These are phyloP conservation scores for Sminthurinus aureus DNA, from an alignment of 2,888 invertebrate species.

Conservation along the genomic window DNA sequence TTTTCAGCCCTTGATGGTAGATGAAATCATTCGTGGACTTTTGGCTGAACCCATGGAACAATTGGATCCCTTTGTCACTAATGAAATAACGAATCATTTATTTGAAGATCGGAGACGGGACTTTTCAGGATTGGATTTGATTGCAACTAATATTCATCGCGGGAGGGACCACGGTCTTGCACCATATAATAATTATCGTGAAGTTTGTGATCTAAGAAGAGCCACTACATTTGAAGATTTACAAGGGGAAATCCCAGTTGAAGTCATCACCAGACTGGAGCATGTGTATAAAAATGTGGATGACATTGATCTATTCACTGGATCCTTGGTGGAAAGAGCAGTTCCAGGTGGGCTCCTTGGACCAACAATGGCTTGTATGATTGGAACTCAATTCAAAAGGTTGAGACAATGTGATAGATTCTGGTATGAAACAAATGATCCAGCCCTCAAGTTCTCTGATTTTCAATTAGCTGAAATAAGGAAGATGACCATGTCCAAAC, in stretches of 20 bases:
- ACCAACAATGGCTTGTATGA: constrained; percentile 90
- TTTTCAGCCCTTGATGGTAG: constrained; percentile 75
- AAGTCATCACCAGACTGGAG: constrained; percentile 64
- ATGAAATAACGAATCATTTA: constrained; percentile 92
- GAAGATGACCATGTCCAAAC: constrained; percentile 82
- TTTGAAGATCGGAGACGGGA: constrained; percentile 89
- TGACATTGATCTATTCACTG: constrained; percentile 95
- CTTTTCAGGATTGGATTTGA: constrained; percentile 90
- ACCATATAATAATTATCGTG: constrained; percentile 89
- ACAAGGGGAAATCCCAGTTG: constrained; percentile 83
- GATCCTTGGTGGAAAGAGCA: constrained; percentile 88
- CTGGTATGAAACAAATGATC: constrained; percentile 90
- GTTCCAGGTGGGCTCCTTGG: constrained; percentile 91
- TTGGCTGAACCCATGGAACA: constrained; percentile 92
- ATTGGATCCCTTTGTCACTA: constrained; percentile 90
- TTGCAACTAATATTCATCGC: constrained; percentile 89
- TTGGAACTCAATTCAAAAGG: constrained; percentile 92
- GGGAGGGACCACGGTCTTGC: constrained; percentile 67
- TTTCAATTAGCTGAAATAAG: constrained; percentile 87
- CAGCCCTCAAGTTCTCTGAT: constrained; percentile 80
- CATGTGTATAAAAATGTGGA: constrained; percentile 81
- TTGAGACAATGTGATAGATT: constrained; percentile 92
- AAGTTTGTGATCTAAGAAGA: constrained; percentile 85
- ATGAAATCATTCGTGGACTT: constrained; percentile 85
- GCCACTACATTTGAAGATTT: constrained; percentile 87